Evolutionary conservation across 1,140 invertebrate species (phyloP).

Genomic region (Acromyrmex echinatior): DNA sequence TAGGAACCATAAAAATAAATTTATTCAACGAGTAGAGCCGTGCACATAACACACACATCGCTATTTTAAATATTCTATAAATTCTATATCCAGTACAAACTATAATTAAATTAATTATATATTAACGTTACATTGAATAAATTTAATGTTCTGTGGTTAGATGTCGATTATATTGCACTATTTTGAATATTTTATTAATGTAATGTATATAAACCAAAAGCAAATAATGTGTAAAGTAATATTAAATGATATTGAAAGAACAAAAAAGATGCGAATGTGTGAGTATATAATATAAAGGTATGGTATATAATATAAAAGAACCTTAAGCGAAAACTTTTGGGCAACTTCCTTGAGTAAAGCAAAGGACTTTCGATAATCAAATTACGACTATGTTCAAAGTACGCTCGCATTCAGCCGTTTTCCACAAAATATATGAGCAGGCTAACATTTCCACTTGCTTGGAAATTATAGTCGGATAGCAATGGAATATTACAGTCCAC

Average conservation of each 20-base stretch:
- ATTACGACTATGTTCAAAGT: constrained; percentile 33
- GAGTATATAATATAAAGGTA: not conserved
- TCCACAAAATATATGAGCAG: constrained; percentile 25
- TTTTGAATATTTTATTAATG: constrained; percentile 1
- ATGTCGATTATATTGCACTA: not conserved
- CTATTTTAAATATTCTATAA: not conserved
- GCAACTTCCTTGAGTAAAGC: not conserved
- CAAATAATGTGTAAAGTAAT: not conserved
- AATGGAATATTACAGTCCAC: constrained; percentile 27
- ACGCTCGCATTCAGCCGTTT: not conserved
- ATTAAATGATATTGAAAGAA: not conserved
- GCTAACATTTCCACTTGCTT: constrained; percentile 30
- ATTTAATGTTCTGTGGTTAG: constrained; percentile 28
- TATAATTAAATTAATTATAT: constrained; percentile 41
- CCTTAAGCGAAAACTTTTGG: constrained; percentile 11
- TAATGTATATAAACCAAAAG: not conserved
- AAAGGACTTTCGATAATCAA: constrained; percentile 27
- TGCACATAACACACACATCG: not conserved
- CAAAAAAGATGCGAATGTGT: not conserved
- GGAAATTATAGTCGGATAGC: constrained; percentile 36
- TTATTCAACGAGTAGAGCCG: not conserved
- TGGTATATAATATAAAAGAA: not conserved
- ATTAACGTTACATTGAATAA: constrained; percentile 16
- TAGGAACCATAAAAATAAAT: not conserved
- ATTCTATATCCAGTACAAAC: not conserved